These are phyloP conservation scores for Tuberolachnus salignus DNA, from an alignment of 2,888 invertebrate genomes.

Conservation along the genomic window DNA sequence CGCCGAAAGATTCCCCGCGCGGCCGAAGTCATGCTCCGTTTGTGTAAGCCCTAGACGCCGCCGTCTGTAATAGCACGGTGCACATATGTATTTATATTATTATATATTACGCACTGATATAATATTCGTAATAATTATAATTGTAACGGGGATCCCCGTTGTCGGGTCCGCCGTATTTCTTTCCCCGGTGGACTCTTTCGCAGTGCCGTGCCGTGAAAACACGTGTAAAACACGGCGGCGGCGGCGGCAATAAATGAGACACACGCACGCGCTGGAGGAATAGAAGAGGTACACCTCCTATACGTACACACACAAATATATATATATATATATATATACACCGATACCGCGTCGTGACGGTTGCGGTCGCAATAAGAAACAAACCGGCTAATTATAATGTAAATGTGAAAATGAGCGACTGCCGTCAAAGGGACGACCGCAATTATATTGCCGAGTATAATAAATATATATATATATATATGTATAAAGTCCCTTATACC, in stretches of 20 bases:
- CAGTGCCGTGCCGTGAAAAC: conserved; percentile 33
- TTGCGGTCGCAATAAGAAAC: conserved; percentile 37
- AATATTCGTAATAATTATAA: conserved; percentile 33
- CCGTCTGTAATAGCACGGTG: not conserved
- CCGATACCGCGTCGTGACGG: not conserved
- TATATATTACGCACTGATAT: not conserved
- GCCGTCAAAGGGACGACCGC: conserved; percentile 54
- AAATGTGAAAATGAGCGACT: conserved; percentile 56
- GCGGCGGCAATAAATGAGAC: conserved; percentile 36
- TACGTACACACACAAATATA: no score
- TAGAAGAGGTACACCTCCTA: no score
- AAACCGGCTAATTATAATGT: conserved; percentile 56
- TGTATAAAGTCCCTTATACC: not conserved
- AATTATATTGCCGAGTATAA: conserved; percentile 24
- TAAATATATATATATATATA: no score
- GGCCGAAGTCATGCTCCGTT: no score
- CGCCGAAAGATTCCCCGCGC: not conserved
- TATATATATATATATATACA: no score
- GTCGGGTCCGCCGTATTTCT: not conserved
- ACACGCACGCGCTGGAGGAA: not conserved
- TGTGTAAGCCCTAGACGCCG: conserved; percentile 42
- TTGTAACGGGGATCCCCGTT: conserved; percentile 26
- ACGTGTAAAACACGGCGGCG: conserved; percentile 44
- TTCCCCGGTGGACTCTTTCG: not conserved
- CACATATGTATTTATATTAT: not conserved